These are phyloP conservation scores for Drosophila miranda DNA, from an alignment of 1,140 invertebrate species.

Conservation along the genomic window DNA sequence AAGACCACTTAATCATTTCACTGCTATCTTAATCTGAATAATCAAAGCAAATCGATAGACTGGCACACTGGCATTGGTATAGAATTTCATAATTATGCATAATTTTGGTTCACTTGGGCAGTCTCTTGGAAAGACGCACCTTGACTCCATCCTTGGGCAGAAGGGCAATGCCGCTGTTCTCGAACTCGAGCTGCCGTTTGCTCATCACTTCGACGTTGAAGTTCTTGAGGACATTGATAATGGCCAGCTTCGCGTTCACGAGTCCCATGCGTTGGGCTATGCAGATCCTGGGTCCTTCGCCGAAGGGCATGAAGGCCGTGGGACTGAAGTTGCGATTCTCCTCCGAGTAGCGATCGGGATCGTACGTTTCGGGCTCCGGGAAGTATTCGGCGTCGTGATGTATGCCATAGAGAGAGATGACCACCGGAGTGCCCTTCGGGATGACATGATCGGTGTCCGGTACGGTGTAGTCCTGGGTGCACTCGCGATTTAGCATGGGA, in stretches of 20 bases:
- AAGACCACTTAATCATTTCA: slow-evolving; percentile 19
- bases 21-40: slow-evolving; percentile 12
- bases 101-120: slow-evolving; percentile 10
- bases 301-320: slow-evolving; percentile 86
- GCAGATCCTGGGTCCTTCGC: slow-evolving; percentile 86
- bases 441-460: slow-evolving; percentile 79
- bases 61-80: background rate
- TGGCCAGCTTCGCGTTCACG: slow-evolving; percentile 58
- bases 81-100: slow-evolving; percentile 20
- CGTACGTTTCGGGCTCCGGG: slow-evolving; percentile 86
- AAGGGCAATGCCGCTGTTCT: slow-evolving; percentile 51
- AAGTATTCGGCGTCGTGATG: slow-evolving; percentile 84
- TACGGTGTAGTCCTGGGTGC: slow-evolving; percentile 81
- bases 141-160: slow-evolving; percentile 62
- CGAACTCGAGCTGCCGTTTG: slow-evolving; percentile 45
- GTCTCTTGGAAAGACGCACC: slow-evolving; percentile 60
- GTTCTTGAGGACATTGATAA: slow-evolving; percentile 62
- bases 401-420: slow-evolving; percentile 81
- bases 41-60: background rate
- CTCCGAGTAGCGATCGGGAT: slow-evolving; percentile 86
- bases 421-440: slow-evolving; percentile 82
- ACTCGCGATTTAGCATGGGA: slow-evolving; percentile 83
- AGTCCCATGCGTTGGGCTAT: slow-evolving; percentile 67
- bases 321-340: slow-evolving; percentile 78
- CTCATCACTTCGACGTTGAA: slow-evolving; percentile 64